These are phyloP conservation scores for Octonoba sinensis DNA, from an alignment of 2,888 invertebrate genomes.

Conservation along the genomic window DNA sequence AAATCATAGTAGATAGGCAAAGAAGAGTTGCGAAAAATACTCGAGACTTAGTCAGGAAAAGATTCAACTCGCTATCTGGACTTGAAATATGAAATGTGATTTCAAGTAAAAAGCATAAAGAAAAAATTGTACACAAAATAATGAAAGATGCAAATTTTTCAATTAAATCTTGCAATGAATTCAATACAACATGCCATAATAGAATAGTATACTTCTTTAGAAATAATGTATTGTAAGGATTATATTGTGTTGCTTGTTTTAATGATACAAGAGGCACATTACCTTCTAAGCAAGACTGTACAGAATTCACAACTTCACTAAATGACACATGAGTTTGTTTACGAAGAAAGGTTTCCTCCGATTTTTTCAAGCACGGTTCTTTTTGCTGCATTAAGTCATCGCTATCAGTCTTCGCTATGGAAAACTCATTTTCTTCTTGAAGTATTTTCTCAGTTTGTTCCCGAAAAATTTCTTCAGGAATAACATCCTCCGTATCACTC, in stretches of 20 bases:
- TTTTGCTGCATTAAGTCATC: slow-evolving; percentile 3
- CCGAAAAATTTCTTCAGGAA: slow-evolving; percentile 35
- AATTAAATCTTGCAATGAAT: slow-evolving; percentile 41
- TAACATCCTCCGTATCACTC: slow-evolving; percentile 54
- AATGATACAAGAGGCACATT: slow-evolving; percentile 56
- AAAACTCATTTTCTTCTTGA: slow-evolving; percentile 17
- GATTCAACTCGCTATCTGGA: slow-evolving; percentile 8
- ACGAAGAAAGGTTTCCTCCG: slow-evolving; percentile 12
- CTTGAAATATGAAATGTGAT: background rate
- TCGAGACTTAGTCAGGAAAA: slow-evolving; percentile 9
- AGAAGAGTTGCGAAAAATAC: slow-evolving; percentile 23
- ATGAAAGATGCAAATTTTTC: slow-evolving; percentile 28
- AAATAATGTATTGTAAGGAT: slow-evolving; percentile 32
- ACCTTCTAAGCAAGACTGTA: slow-evolving; percentile 58
- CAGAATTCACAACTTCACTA: slow-evolving; percentile 55
- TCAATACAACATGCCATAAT: slow-evolving; percentile 30
- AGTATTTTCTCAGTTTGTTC: slow-evolving; percentile 47
- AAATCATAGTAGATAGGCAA: slow-evolving; percentile 32
- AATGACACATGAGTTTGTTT: slow-evolving; percentile 40
- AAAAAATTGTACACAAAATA: slow-evolving; percentile 16
- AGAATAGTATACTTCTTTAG: slow-evolving; percentile 27
- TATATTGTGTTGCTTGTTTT: slow-evolving; percentile 39
- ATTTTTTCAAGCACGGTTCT: background rate
- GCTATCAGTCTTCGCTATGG: background rate
- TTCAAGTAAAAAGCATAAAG: slow-evolving; percentile 8